Conservation (phyloP, 2,113 vertebrate genomes). For the Seriola quinqueradiata region DNA sequence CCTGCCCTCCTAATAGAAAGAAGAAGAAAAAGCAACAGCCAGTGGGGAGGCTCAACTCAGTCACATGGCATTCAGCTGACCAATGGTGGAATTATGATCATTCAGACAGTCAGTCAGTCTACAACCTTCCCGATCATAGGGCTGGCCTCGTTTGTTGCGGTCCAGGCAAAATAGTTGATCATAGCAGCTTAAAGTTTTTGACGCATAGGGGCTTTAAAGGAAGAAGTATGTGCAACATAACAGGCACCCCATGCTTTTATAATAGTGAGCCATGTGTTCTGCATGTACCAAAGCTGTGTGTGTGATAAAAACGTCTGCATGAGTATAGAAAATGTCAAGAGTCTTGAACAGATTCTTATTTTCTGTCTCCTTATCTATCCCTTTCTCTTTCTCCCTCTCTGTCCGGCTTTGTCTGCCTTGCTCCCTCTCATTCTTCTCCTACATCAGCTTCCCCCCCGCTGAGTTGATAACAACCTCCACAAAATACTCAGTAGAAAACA, state of each 20-base stretch:
- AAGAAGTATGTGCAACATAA: background rate
- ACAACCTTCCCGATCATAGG: too few relatives aligned
- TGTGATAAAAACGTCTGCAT: background rate
- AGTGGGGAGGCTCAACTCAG: too few relatives aligned
- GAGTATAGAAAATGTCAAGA: background rate
- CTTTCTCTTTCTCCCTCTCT: background rate
- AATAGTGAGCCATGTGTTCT: background rate
- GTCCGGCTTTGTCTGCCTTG: conserved; percentile 41
- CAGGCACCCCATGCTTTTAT: background rate
- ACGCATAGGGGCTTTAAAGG: background rate
- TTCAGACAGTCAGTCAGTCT: too few relatives aligned
- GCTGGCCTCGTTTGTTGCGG: too few relatives aligned
- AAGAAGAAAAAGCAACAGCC: too few relatives aligned
- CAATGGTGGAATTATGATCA: too few relatives aligned
- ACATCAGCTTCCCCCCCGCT: conserved; percentile 41
- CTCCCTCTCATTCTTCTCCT: conserved; percentile 31
- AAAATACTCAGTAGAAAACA: conserved; percentile 66
- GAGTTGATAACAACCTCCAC: conserved; percentile 69
- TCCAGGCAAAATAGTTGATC: background rate
- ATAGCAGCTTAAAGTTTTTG: background rate
- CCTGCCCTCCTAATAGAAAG: too few relatives aligned
- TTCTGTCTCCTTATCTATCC: background rate
- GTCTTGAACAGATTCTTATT: conserved; percentile 7
- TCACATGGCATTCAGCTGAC: too few relatives aligned
- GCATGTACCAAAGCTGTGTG: background rate